Evolutionary conservation across 64 coral and sea anemone genomes (phyloP), one percentile per base, ranked within the genome.

Genomic region (Pocillopora verrucosa): DNA sequence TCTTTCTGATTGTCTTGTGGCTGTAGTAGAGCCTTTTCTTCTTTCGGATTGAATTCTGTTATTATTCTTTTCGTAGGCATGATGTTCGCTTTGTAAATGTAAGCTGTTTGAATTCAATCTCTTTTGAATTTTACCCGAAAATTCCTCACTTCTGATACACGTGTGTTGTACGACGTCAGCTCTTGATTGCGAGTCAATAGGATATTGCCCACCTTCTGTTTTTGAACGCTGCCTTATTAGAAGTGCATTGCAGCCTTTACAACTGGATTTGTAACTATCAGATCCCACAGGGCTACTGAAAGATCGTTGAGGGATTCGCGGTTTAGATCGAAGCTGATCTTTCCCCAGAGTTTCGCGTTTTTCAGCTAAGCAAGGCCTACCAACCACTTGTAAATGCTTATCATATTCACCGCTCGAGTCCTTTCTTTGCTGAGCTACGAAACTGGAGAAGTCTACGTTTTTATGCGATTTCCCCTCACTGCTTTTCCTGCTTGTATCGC

Each of bases 311-410:
- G 58, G 86, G 13, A 7, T 59, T 36, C 73, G 61, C 37, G 56
- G 36, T 70, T 76, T 88, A 24, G 22, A 24, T 13, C 11, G 61
- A 22, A 11, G 19, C 14, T 63, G 75, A 76, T 25, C 58, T 34
- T 57, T 38, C 11, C 38, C 37, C 3, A 25, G 19, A 59, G 58
- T 65, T 56, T 76, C 13, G 22, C 25, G 59, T 26, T 87, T 38
- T 20, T 34, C 69, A 19, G 57, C 65, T 11, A 58, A 17, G 26
- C 11, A 88, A 36, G 58, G 72, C 65, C 30, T 88, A 14, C 86
- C 86, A 4, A 88, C 86, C 16, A 88, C 38, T 88, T 88, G 34
- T 61, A 76, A 58, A 37, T 56, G 36, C 12, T 88, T n/a, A 76
- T 75, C 36, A 56, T 58, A 5, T 65, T 88, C 86, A 34, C 13